phyloP scores from a whole-genome alignment of 1,140 invertebrate genomes.

The Bombus picipes region DNA sequence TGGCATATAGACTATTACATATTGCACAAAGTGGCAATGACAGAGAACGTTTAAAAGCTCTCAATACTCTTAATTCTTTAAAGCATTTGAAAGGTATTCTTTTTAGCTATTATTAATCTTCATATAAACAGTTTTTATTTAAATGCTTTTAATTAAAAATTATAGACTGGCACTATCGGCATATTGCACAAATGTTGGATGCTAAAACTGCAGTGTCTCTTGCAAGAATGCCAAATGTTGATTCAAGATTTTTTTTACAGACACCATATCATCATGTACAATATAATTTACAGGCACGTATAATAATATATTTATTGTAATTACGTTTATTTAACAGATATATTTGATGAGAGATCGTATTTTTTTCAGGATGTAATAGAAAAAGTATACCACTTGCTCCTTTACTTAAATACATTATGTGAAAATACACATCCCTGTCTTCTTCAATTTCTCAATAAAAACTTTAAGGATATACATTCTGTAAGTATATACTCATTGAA shows the following conservation, averaged over 20 bases:
- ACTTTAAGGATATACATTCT: conserved; percentile 83
- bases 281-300: conserved; percentile 81
- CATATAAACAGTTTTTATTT: background rate
- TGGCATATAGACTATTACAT: conserved; percentile 72
- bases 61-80: conserved; percentile 71
- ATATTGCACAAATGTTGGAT: conserved; percentile 87
- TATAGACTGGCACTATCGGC: conserved; percentile 85
- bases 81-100: conserved; percentile 78
- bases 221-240: conserved; percentile 83
- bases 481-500: conserved; percentile 69
- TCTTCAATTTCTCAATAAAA: conserved; percentile 85
- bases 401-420: conserved; percentile 80
- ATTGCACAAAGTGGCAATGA: conserved; percentile 73
- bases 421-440: conserved; percentile 86
- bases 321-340: background rate
- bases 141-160: background rate
- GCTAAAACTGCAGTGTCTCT: conserved; percentile 86
- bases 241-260: conserved; percentile 86
- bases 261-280: conserved; percentile 84
- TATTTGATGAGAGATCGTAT: conserved; percentile 12
- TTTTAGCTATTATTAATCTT: conserved; percentile 5
- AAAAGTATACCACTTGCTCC: conserved; percentile 84
- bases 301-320: background rate
- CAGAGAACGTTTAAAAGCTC: conserved; percentile 72
- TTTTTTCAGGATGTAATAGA: conserved; percentile 79